Evolutionary conservation across 2,888 invertebrate genomes (phyloP), one percentile per base, ranked within the genome.

Genomic region (Meandrusa payeni): DNA sequence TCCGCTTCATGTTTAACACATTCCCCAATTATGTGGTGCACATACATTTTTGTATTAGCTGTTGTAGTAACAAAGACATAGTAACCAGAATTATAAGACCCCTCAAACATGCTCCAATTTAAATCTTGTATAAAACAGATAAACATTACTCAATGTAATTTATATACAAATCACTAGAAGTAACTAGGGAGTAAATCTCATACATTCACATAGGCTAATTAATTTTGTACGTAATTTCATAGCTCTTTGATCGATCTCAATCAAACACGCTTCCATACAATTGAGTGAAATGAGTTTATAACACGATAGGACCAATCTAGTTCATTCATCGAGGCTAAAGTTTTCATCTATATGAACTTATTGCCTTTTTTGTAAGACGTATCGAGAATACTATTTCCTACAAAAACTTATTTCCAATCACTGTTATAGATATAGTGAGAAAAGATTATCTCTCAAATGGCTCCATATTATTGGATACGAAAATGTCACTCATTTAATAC

Each of bases 161-260:
- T 15, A 15, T 41, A 41, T 34, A 34, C 10, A 28, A 33, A 27
- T 41, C 5, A 24, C 2, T 26, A 36, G 36, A 20, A n/a, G 7
- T 11, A 10, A 4, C 3, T 29, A 29, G 5, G 2, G 29, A 5
- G 9, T 38, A 15, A 23, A 28, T 10, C 9, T 26, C 5, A 23
- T 41, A 22, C n/a, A 19, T 12, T 32, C 32, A 24, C 9, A 34
- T 12, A 34, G 22, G 34, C 15, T 41, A 23, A 39, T 11, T 9
- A 9, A 13, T 31, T 5, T 34, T 36, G 19, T 42, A 29, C 22
- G 29, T 42, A 36, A 29, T 11, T 17, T 31, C 42, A 42, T 37
- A 31, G 31, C 31, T 37, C 28, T 39, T 24, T 37, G 13, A 42
- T 31, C 19, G 37, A 42, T 42, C 42, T 42, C 42, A 42, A 36